Base-by-base conservation (phyloP, 2,888 invertebrate species). In the Taenaris catops region DNA sequence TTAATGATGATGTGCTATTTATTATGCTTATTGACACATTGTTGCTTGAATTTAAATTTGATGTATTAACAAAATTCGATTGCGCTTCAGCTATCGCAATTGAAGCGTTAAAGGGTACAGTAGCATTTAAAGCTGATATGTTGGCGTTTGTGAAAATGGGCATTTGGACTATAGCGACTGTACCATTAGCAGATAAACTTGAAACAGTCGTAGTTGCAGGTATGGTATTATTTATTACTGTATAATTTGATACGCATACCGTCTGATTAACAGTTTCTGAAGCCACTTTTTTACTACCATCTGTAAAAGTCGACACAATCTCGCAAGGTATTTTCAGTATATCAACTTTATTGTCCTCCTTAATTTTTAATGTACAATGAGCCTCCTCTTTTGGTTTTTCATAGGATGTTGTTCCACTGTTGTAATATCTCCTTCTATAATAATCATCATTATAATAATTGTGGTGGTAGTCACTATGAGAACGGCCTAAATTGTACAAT, bases 371-470 rank as follows among this genome's bases (percentile, higher is more conserved):
- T 5, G 56, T 49, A 33, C 84, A 86, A 1, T 44, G 52, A 6
- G 84, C 84, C 37, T 58, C 52, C 9, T 70, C 63, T 28, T 46
- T 54, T 6, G 66, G 63, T 24, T 28, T 49, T 9, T 52, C 44
- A 16, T 53, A 45, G 7, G 54, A 45, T 20, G 48, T 44, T 25
- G 49, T 49, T 10, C 27, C 37, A 4, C 37, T 39, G 5, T 52
- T 38, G 32, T 46, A 24, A 36, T 78, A 71, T 40, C 75, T 62
- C 1, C 48, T 53, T 40, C 66, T 64, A 28, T 83, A 81, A 42
- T 81, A 83, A 46, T 81, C 75, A 34, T 86, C 84, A 19, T 73
- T 53, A 35, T 84, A 83, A 44, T 83, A 80, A 44, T 75, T 64
- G 16, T 72, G 52, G 18, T 74, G 53, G 36, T 79, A 56, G 42